Evolutionary conservation across 2,888 invertebrate genomes (phyloP).

Genomic region (Brachypalpus laphriformis): DNA sequence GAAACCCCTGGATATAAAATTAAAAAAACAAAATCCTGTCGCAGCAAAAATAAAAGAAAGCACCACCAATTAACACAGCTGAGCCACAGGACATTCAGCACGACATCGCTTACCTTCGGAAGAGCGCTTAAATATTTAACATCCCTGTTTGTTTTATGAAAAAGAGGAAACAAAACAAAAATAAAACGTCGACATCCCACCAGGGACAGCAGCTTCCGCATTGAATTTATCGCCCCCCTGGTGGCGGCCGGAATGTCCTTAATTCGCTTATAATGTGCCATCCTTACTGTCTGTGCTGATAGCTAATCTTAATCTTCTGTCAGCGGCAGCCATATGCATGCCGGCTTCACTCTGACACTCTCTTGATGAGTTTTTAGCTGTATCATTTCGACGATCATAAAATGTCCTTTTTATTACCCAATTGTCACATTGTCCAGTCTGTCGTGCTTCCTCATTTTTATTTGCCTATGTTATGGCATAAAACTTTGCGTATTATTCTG

Average conservation of each 20-base stretch:
- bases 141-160: background rate
- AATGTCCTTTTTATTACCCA: slow-evolving; percentile 32
- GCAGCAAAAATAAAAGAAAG: background rate
- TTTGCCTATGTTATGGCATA: slow-evolving; percentile 20
- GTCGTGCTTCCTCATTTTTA: slow-evolving; percentile 26
- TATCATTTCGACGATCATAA: slow-evolving; percentile 23
- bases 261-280: slow-evolving; percentile 45
- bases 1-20: background rate
- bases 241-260: slow-evolving; percentile 15
- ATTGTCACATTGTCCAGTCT: slow-evolving; percentile 28
- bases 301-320: slow-evolving; percentile 21
- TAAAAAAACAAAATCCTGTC: background rate
- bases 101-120: background rate
- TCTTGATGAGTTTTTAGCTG: slow-evolving; percentile 8
- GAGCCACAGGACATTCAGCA: background rate
- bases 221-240: background rate
- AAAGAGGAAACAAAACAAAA: no score
- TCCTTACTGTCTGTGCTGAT: background rate
- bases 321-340: slow-evolving; percentile 12
- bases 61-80: slow-evolving; percentile 1
- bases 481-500: slow-evolving; percentile 35
- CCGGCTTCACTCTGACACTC: background rate
- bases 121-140: background rate
- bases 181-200: background rate
- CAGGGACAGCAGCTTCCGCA: background rate